phyloP scores from a whole-genome alignment of 1,140 invertebrate genomes.

The Belonocnema kinseyi region DNA sequence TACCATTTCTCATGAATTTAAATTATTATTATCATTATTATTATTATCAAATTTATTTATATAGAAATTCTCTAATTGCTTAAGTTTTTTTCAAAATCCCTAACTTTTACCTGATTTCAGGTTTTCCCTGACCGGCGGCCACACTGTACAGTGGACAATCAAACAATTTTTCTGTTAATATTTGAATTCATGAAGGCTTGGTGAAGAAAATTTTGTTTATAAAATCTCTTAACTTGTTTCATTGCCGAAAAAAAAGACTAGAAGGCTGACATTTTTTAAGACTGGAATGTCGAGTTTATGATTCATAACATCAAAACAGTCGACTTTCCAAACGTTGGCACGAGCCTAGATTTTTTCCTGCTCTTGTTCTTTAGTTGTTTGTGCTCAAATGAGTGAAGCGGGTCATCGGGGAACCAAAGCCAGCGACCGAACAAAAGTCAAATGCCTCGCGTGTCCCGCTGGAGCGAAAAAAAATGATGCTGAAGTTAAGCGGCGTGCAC shows the following conservation, averaged over 20 bases:
- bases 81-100: no score
- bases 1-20: no score
- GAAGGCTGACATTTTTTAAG: neutral
- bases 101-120: no score
- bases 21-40: no score
- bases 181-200: no score
- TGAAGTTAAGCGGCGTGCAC: conserved; percentile 50
- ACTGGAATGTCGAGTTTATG: neutral
- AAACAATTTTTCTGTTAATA: no score
- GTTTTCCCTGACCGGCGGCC: no score
- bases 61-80: no score
- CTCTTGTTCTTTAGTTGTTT: conserved; percentile 23
- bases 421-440: conserved; percentile 44
- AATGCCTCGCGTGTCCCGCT: conserved; percentile 57
- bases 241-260: neutral
- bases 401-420: conserved; percentile 20
- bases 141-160: no score
- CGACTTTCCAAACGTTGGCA: conserved; percentile 13
- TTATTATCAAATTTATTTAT: no score
- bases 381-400: conserved; percentile 23
- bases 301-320: conserved; percentile 11
- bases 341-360: conserved; percentile 22
- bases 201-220: no score
- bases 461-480: conserved; percentile 51
- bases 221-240: no score